A percentile compares a stretch with the other conserved stretches of the same genome.
phyloP scores from a whole-genome alignment of 2,113 vertebrate genomes.

The Alectura lathami region DNA sequence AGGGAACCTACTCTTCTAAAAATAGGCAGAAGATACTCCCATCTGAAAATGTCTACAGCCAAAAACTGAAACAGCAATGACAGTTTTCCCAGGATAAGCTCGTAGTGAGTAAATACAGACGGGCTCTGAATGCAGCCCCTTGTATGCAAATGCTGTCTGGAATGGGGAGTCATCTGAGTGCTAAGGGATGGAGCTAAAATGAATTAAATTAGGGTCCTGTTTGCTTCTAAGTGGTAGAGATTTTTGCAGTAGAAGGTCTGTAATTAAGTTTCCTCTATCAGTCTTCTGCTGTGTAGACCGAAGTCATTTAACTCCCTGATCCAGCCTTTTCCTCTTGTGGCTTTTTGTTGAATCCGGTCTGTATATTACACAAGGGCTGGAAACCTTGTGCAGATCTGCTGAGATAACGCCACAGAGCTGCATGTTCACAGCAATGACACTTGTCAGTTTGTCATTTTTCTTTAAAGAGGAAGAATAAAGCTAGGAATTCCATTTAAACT shows the following conservation, averaged over 20 bases:
- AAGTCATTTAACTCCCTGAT: neutral
- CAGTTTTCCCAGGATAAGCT: slow-evolving; percentile 32
- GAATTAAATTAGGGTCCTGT: neutral
- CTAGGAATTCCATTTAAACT: neutral
- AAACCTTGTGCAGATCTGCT: neutral
- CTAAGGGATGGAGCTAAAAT: slow-evolving; percentile 10
- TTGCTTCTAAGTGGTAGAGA: neutral
- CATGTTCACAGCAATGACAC: neutral
- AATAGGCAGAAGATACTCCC: slow-evolving; percentile 36
- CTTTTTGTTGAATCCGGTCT: neutral
- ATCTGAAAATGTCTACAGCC: slow-evolving; percentile 39
- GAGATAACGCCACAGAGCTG: neutral
- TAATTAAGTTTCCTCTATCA: neutral
- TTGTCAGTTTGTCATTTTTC: neutral
- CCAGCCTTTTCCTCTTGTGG: neutral
- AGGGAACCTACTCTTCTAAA: slow-evolving; percentile 39
- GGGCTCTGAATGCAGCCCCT: slow-evolving; percentile 13
- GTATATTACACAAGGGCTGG: neutral
- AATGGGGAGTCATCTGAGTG: neutral
- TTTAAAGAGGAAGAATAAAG: neutral
- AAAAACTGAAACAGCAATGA: slow-evolving; percentile 35
- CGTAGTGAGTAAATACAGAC: slow-evolving; percentile 43
- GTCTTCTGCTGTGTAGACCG: neutral
- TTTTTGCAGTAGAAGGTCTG: neutral
- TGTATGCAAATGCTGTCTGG: neutral